Percentiles rank a stretch among this genome's conserved stretches.
phyloP scores from a whole-genome alignment of 2,888 invertebrate species.

The Tenthredo livida region DNA sequence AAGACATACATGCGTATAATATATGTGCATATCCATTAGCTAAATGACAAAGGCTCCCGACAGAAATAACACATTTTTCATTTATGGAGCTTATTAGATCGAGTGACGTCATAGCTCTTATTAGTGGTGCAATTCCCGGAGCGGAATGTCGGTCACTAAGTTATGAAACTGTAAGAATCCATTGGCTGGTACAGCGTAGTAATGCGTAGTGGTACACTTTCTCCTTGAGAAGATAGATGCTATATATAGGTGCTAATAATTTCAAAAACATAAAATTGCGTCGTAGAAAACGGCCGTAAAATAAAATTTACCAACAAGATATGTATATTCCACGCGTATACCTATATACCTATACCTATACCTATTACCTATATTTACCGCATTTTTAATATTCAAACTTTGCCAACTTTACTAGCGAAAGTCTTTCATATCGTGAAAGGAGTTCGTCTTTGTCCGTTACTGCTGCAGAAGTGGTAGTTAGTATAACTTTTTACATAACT shows the following conservation, averaged over 20 bases:
- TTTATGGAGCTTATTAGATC: constrained; percentile 49
- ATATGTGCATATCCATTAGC: background rate
- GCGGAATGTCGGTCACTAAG: constrained; percentile 75
- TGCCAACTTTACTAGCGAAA: constrained; percentile 26
- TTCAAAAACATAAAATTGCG: constrained; percentile 33
- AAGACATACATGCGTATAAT: background rate
- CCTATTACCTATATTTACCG: background rate
- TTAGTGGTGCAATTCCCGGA: constrained; percentile 71
- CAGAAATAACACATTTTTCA: constrained; percentile 42
- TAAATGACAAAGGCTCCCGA: constrained; percentile 33
- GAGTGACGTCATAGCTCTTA: constrained; percentile 65
- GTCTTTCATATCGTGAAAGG: background rate
- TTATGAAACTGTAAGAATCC: constrained; percentile 75
- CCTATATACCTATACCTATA: no score
- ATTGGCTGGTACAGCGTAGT: constrained; percentile 62
- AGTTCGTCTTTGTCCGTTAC: background rate
- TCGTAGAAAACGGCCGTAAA: constrained; percentile 4
- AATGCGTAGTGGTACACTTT: constrained; percentile 48
- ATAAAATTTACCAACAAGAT: background rate
- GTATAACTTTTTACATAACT: constrained; percentile 18
- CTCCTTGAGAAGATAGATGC: constrained; percentile 45
- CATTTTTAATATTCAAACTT: constrained; percentile 37
- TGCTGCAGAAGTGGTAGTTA: constrained; percentile 1
- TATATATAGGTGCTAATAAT: background rate
- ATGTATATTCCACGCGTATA: background rate